Evolutionary conservation across 2,113 vertebrate genomes (phyloP), one percentile per base, ranked within the genome.

Genomic region (Thunnus maccoyii): DNA sequence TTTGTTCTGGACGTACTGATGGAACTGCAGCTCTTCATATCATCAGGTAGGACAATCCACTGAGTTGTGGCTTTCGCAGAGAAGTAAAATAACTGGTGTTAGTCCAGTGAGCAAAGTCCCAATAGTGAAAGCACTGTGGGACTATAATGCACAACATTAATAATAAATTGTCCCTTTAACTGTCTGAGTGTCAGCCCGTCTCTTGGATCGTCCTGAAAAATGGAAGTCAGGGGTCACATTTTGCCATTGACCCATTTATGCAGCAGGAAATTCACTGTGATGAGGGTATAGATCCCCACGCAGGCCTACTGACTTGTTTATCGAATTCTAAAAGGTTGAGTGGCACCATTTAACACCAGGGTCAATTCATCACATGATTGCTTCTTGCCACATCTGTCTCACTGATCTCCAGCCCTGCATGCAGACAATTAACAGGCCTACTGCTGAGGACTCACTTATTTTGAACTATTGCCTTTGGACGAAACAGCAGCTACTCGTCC

Each of bases 341-440:
- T 91, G 92, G 82, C 88, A 91, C 76, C 90, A 88, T 91, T 94
- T 93, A 91, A 92, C 90, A 83, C 84, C 3, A 2, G 68, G 91
- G 91, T 94, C 90, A 92, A 84, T 89, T 86, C 89, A 82, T 91
- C 82, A 88, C 82, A 88, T 90, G 89, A 93, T 92, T 89, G 88
- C 90, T 90, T 94, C 91, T 90, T 55, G 86, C 76, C 84, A 83
- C 88, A 90, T 88, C 83, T 87, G 85, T 80, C 92, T 80, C 67
- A 47, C 78, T 86, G 88, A 92, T 84, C 84, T 88, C 62, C 80
- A 61, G 76, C 78, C n/a, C 76, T 64, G 77, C 86, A 50, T 73
- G 55, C 65, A 79, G 56, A 80, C 78, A 88, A 88, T 88, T 85
- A 86, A 76, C 78, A 60, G 68, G 27, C 77, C 84, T 64, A 61